Base-by-base conservation (phyloP, 2,888 invertebrate genomes). In the Elegia similella region DNA sequence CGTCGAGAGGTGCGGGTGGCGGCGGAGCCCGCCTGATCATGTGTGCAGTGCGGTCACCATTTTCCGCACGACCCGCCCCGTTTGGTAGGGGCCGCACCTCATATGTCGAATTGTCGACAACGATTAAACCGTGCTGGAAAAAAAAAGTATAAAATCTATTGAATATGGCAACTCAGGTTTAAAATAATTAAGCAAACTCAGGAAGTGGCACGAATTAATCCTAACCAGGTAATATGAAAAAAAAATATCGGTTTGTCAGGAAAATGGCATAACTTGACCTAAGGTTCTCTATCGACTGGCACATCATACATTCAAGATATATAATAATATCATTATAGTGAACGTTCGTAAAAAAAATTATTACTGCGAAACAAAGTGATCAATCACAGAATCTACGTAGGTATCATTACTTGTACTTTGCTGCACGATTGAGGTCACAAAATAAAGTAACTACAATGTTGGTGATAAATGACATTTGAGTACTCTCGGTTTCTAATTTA, bases 21-120 rank as follows among this genome's bases (percentile, higher is more conserved):
- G 92, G 86, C 0, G 89, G 81, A 5, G 93, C 92, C 58, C 93
- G 86, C 48, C 93, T 91, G 8, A 95, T 88, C 38, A 94, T 81
- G 75, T 95, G 94, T 0, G 94, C 94, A 1, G 80, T 84, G 60
- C 84, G 76, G 60, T 78, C 63, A 67, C 80, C 75, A 76, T 87
- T 70, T 71, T 87, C 75, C 62, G 82, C 79, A 69, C 92, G 77
- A 65, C 84, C 73, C 67, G 71, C 63, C 57, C 86, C 86, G 17
- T 80, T 67, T 6, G 91, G 86, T 62, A 95, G 72, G 0, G 96
- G 95, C 16, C 93, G 93, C 55, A 96, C 94, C 83, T 95, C 95
- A 61, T 95, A 92, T 0, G 95, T 95, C 0, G 93, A 88, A 71
- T 95, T 94, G 61, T 94, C 93, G 54, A 94, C 82, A 62, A 95